Evolutionary conservation across 2,888 invertebrate species (phyloP).

Genomic region (Melanotus villosus): DNA sequence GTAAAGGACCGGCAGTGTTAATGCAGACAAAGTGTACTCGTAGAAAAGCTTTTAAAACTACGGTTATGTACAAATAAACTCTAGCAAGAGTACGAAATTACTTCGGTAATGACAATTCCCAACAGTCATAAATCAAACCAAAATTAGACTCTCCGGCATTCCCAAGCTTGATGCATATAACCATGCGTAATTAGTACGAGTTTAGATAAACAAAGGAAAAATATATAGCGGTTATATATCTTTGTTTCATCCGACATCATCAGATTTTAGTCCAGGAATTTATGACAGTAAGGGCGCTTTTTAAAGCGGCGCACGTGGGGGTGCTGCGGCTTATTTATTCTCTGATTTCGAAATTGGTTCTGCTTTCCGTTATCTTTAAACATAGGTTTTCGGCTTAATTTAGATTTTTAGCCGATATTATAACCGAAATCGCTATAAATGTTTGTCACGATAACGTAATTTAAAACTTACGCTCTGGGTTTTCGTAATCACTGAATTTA

Average conservation of each 20-base stretch:
- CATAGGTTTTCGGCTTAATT: neutral
- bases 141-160: conserved; percentile 39
- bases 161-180: conserved; percentile 42
- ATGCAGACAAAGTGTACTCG: conserved; percentile 2
- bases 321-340: conserved; percentile 31
- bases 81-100: neutral
- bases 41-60: neutral
- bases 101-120: conserved; percentile 11
- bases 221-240: conserved; percentile 45
- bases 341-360: conserved; percentile 33
- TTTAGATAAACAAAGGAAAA: conserved; percentile 46
- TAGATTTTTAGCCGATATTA: conserved; percentile 4
- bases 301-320: conserved; percentile 29
- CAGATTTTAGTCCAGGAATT: conserved; percentile 40
- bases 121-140: conserved; percentile 39
- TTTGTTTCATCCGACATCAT: conserved; percentile 43
- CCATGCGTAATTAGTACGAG: conserved; percentile 44
- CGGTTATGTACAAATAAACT: neutral
- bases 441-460: neutral
- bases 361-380: conserved; percentile 11
- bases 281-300: conserved; percentile 35
- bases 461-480: neutral
- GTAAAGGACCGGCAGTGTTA: neutral
- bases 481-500: neutral
- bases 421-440: neutral